Conservation (phyloP, 2,888 invertebrate genomes). For the Pedicia rivosa region DNA sequence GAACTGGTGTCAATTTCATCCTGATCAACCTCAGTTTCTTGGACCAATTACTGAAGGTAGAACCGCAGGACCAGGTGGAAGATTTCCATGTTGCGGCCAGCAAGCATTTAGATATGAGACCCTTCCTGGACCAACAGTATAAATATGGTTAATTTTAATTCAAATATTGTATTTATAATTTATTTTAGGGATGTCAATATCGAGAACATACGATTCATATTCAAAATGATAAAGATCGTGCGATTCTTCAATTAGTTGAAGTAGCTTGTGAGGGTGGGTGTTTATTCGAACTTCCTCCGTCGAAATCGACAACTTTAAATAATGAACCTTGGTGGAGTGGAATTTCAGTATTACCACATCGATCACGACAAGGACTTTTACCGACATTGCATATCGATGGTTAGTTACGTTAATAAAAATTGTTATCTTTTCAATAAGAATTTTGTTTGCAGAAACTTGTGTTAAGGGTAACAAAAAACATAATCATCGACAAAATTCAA, state of each 20-base stretch:
- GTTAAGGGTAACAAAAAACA: constrained; percentile 10
- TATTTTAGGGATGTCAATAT: constrained; percentile 50
- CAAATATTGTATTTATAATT: background rate
- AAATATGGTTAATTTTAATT: background rate
- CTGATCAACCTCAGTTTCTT: constrained; percentile 58
- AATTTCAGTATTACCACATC: constrained; percentile 25
- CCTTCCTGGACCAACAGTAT: constrained; percentile 22
- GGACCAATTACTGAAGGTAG: constrained; percentile 42
- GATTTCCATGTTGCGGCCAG: constrained; percentile 79
- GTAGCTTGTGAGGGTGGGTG: constrained; percentile 25
- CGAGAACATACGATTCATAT: constrained; percentile 53
- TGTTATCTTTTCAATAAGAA: background rate
- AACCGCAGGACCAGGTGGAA: constrained; percentile 51
- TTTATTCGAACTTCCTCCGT: constrained; percentile 21
- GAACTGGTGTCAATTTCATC: constrained; percentile 69
- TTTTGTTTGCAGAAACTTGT: background rate
- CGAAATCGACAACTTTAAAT: constrained; percentile 15
- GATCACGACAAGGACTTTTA: constrained; percentile 26
- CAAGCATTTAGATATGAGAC: constrained; percentile 45
- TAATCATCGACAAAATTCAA: constrained; percentile 13
- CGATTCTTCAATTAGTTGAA: constrained; percentile 35
- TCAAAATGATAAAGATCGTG: constrained; percentile 45
- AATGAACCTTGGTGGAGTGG: constrained; percentile 23
- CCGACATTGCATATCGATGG: constrained; percentile 22
- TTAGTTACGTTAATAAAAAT: constrained; percentile 5